Evolutionary conservation across 1,140 invertebrate species (phyloP).

Genomic region (Leucophenga varia): DNA sequence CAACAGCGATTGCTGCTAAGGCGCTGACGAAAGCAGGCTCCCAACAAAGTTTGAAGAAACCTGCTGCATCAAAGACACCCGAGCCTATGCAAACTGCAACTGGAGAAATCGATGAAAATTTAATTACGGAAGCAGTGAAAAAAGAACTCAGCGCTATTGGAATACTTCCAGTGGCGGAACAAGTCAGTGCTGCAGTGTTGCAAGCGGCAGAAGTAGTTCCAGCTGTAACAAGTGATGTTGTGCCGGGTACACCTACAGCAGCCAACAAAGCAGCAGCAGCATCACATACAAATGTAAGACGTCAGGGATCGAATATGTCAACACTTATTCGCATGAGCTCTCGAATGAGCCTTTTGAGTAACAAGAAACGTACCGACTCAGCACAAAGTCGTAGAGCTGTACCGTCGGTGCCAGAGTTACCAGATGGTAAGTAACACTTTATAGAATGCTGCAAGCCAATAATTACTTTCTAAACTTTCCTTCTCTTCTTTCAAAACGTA

Average conservation of each 20-base stretch:
- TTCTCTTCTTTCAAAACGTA: no score
- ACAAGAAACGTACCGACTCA: slow-evolving; percentile 33
- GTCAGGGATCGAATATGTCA: slow-evolving; percentile 27
- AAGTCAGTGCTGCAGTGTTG: slow-evolving; percentile 34
- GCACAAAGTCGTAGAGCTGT: slow-evolving; percentile 32
- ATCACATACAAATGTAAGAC: slow-evolving; percentile 8
- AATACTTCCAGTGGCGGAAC: slow-evolving; percentile 32
- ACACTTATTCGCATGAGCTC: slow-evolving; percentile 40
- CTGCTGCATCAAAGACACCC: no score
- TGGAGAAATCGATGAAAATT: no score
- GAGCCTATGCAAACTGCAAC: no score
- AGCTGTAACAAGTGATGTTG: slow-evolving; percentile 31
- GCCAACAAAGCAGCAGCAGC: background rate
- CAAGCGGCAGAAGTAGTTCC: slow-evolving; percentile 37
- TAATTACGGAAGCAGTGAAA: no score
- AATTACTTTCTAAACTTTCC: no score
- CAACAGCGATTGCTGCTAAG: slow-evolving; percentile 9
- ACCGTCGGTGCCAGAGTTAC: slow-evolving; percentile 22
- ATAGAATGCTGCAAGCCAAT: no score
- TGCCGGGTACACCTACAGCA: slow-evolving; percentile 11
- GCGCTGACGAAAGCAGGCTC: slow-evolving; percentile 16
- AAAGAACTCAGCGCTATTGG: background rate
- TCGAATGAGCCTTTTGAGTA: slow-evolving; percentile 33
- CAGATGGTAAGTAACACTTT: slow-evolving; percentile 33
- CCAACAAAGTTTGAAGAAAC: slow-evolving; percentile 10